Conservation (phyloP, 2,113 vertebrate genomes). For the Isurus oxyrinchus region DNA sequence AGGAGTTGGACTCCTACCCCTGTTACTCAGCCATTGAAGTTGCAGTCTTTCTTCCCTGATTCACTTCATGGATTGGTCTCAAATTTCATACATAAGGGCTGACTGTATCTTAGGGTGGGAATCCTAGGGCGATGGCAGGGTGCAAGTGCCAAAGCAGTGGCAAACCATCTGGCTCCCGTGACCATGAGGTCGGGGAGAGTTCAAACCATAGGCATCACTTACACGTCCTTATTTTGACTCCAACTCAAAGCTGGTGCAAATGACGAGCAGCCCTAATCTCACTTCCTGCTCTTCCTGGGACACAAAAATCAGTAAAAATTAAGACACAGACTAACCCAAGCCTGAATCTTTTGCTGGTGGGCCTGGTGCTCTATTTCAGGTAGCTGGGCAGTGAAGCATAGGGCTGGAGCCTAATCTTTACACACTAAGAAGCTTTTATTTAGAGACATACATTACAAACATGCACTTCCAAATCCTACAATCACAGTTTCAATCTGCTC, state of each 20-base stretch:
- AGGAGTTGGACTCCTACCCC: background rate
- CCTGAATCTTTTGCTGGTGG: background rate
- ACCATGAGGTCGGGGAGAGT: background rate
- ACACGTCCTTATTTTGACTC: background rate
- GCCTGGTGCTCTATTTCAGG: background rate
- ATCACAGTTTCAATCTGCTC: too few species aligned
- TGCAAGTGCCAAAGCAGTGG: background rate
- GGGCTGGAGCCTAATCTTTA: too few species aligned
- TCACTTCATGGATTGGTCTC: background rate
- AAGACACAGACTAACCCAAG: background rate
- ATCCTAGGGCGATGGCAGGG: too few species aligned
- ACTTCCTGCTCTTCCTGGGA: background rate
- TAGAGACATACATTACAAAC: too few species aligned
- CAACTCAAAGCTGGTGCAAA: background rate
- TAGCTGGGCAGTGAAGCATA: too few species aligned
- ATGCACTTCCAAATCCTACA: too few species aligned
- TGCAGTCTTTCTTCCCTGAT: background rate
- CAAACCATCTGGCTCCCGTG: background rate
- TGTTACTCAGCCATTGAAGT: background rate
- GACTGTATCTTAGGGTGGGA: background rate
- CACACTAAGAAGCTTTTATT: too few species aligned
- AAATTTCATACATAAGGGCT: background rate
- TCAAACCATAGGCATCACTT: background rate
- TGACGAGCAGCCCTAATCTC: background rate
- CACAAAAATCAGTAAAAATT: background rate